Conservation (phyloP, 2,888 invertebrate genomes). For the Lycia hirtaria region DNA sequence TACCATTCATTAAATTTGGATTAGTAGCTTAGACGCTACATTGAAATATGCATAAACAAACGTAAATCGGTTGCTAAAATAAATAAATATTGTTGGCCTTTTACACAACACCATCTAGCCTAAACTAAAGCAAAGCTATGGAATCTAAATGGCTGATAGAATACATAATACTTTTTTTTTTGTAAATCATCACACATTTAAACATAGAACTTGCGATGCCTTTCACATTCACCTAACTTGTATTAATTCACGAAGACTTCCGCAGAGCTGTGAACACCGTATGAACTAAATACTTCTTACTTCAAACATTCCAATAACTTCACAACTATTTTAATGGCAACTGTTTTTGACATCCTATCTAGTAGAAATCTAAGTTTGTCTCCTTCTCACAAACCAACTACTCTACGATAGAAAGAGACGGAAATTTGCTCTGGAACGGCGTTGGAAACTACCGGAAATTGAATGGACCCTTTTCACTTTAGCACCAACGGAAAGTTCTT, state of each 20-base stretch:
- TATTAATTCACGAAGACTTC: background rate
- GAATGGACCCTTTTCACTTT: slow-evolving; percentile 67
- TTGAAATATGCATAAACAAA: too few relatives aligned
- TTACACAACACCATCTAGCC: too few relatives aligned
- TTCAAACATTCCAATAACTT: slow-evolving; percentile 33
- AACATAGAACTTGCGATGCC: background rate
- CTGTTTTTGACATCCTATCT: slow-evolving; percentile 59
- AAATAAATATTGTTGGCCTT: too few relatives aligned
- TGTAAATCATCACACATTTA: too few relatives aligned
- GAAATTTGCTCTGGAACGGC: slow-evolving; percentile 13
- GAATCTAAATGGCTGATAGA: too few relatives aligned
- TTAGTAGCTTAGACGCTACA: too few relatives aligned
- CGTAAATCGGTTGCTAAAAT: too few relatives aligned
- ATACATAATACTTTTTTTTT: too few relatives aligned
- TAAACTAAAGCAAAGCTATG: too few relatives aligned
- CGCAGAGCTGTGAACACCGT: background rate
- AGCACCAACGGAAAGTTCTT: slow-evolving; percentile 31
- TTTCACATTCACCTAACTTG: background rate
- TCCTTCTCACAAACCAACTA: slow-evolving; percentile 2
- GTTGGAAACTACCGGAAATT: slow-evolving; percentile 59
- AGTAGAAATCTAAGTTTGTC: slow-evolving; percentile 12
- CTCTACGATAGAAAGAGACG: slow-evolving; percentile 18
- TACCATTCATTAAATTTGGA: too few relatives aligned
- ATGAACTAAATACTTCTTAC: slow-evolving; percentile 3
- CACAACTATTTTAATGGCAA: slow-evolving; percentile 64